Conservation (phyloP, 2,888 invertebrate species). For the Lithophane leautieri region DNA sequence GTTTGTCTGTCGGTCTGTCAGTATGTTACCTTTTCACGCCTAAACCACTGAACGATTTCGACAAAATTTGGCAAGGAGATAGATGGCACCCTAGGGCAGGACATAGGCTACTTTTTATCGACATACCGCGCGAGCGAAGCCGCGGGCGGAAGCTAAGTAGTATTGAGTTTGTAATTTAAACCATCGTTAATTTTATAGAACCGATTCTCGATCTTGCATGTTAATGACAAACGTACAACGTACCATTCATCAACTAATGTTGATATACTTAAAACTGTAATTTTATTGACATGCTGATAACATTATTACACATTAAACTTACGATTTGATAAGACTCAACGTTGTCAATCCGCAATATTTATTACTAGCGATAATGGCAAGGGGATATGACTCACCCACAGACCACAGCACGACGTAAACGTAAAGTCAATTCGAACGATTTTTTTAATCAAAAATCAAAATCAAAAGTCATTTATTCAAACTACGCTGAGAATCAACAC, state of each 20-base stretch:
- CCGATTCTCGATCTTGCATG: neutral
- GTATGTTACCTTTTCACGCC: no score
- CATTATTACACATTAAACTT: constrained; percentile 7
- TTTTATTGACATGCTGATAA: constrained; percentile 30
- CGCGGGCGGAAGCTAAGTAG: no score
- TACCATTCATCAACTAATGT: neutral
- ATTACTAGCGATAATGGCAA: constrained; percentile 29
- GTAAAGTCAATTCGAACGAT: neutral
- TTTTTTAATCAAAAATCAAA: neutral
- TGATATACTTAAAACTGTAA: neutral
- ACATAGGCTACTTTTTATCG: no score
- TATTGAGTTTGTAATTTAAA: neutral
- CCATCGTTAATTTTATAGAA: no score
- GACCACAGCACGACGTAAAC: no score
- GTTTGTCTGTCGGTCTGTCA: no score
- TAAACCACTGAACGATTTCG: no score
- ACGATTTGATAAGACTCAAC: constrained; percentile 33
- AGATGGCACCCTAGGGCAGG: no score
- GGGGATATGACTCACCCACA: constrained; percentile 39
- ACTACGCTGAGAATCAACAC: no score
- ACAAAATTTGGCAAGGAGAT: no score
- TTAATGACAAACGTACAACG: neutral
- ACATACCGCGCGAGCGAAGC: no score
- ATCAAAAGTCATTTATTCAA: no score
- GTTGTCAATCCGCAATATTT: constrained; percentile 17